Conservation (phyloP, 2,113 vertebrate genomes). For the Silurus glanis region DNA sequence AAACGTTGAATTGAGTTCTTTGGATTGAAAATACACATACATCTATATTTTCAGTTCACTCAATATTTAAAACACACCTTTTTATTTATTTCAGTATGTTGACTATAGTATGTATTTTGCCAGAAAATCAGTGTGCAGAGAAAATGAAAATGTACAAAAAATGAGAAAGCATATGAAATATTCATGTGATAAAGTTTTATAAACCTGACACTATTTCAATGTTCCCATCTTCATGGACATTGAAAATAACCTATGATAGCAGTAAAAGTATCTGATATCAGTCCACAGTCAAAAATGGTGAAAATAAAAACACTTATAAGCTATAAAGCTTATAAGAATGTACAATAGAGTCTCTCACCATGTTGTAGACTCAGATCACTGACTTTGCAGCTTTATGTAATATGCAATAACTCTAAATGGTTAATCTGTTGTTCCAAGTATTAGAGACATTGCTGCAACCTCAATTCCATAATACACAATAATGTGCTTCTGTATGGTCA, state of each 20-base stretch:
- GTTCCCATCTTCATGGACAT: constrained; percentile 8
- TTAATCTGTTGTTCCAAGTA: background rate
- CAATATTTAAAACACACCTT: constrained; percentile 22
- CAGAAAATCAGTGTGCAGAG: constrained; percentile 39
- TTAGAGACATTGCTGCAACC: background rate
- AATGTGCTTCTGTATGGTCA: constrained; percentile 15
- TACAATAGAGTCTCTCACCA: background rate
- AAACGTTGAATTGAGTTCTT: background rate
- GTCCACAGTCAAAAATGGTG: constrained; percentile 29
- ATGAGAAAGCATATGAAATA: constrained; percentile 46
- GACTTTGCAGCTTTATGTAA: background rate
- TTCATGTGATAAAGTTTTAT: constrained; percentile 55
- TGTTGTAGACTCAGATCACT: background rate
- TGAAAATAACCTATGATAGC: constrained; percentile 5
- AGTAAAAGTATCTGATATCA: background rate
- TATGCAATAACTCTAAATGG: background rate
- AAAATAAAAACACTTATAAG: background rate
- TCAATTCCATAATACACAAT: background rate
- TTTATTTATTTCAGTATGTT: constrained; percentile 18
- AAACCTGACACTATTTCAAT: constrained; percentile 33
- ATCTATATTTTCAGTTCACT: constrained; percentile 11
- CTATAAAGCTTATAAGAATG: background rate
- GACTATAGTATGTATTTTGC: constrained; percentile 27
- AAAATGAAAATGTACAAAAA: constrained; percentile 32
- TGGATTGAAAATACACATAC: background rate